These are phyloP conservation scores for Pyrochroa serraticornis DNA, from an alignment of 2,888 invertebrate genomes.

Conservation along the genomic window DNA sequence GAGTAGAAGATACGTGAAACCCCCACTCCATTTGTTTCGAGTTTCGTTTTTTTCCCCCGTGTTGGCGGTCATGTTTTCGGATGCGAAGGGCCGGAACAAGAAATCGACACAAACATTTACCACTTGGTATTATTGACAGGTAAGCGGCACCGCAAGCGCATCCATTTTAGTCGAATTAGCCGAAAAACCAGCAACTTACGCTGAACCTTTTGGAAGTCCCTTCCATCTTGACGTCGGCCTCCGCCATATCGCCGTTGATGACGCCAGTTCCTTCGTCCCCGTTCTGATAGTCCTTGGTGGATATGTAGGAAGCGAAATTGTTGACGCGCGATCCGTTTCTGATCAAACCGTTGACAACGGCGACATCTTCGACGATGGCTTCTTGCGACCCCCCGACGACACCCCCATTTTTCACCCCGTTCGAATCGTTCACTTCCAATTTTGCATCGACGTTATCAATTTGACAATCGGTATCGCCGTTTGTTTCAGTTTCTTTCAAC, in stretches of 20 bases:
- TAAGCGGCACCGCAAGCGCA: too few species aligned
- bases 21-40: too few species aligned
- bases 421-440: conserved; percentile 26
- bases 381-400: conserved; percentile 28
- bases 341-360: conserved; percentile 28
- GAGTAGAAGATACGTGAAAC: too few species aligned
- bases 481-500: background rate
- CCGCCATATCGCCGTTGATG: conserved; percentile 15
- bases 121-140: too few species aligned
- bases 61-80: too few species aligned
- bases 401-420: conserved; percentile 22
- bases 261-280: background rate
- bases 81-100: too few species aligned
- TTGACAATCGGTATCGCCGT: conserved; percentile 8
- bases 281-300: conserved; percentile 54
- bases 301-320: conserved; percentile 68
- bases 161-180: too few species aligned
- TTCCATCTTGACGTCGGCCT: conserved; percentile 13
- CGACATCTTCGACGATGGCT: conserved; percentile 33
- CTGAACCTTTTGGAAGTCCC: conserved; percentile 9
- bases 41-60: too few species aligned
- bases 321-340: conserved; percentile 53
- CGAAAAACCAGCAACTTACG: conserved; percentile 15
- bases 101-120: too few species aligned
- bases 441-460: conserved; percentile 4